Base-by-base conservation (phyloP, 2,888 invertebrate genomes). In the Nomada goodeniana region DNA sequence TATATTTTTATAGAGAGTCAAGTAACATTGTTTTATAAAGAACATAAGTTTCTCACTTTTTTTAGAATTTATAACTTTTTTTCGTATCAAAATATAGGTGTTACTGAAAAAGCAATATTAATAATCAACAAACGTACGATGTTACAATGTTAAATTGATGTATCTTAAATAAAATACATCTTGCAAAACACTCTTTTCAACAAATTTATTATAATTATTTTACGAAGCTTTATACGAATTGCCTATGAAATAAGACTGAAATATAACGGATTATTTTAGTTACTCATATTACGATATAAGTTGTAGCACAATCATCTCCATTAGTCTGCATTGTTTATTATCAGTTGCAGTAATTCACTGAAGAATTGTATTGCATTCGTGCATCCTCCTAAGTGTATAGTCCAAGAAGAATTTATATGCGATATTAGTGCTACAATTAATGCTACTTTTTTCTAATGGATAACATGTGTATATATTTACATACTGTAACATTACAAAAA, bases 381-480 rank as follows among this genome's bases (percentile, higher is more conserved):
- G 64, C 55, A 72, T 79, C 50, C 76, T 47, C 68, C 82, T 82
- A 84, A 77, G 67, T 68, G 42, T 63, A 83, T 63, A 83, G 57
- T 59, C 70, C 77, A 85, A 77, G 73, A 86, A 88, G 77, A 89
- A 83, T 87, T 85, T 71, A 69, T 80, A 77, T 61, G 26, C 70
- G 59, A 78, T 82, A 88, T 67, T 81, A 61, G 85, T 71, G 73
- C 67, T 65, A 69, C 77, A 82, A 79, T 83, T 83, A 82, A 64
- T 76, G 65, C 80, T 87, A 83, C 73, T 77, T 67, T 50, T 77
- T 83, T 76, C 73, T 73, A 73, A 65, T 81, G 23, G 84, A 82
- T 86, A 85, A 78, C 59, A 76, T 77, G 83, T 80, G 79, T 89
- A 82, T 90, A 88, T 91, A 83, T 91, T 88, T 90, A 89, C 89